Percentiles rank a stretch among this genome's conserved stretches.
phyloP scores from a whole-genome alignment of 2,888 invertebrate species.

The Ellobium chinense region DNA sequence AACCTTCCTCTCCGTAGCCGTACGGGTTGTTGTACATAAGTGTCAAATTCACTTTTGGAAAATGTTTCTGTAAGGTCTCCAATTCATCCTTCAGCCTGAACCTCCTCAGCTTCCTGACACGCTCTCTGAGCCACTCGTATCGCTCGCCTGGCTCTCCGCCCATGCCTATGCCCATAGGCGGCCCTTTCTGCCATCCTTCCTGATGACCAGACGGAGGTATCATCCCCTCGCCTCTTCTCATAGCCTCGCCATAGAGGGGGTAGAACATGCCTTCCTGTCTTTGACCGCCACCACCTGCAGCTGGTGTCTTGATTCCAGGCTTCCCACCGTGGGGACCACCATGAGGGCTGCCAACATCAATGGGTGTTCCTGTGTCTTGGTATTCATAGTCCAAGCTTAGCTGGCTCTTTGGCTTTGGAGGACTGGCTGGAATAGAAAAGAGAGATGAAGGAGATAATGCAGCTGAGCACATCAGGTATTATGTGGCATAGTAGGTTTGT shows the following conservation, averaged over 20 bases:
- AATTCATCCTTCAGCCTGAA: conserved; percentile 9
- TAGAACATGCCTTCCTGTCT: conserved; percentile 1
- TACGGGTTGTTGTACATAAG: conserved; percentile 1
- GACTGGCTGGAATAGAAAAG: not conserved
- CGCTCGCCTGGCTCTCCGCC: not conserved
- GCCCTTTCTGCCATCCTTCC: not conserved
- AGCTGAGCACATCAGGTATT: too few relatives aligned
- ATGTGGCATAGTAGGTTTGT: too few relatives aligned
- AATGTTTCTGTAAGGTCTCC: conserved; percentile 35
- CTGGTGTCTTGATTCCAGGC: not conserved
- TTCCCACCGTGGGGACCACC: not conserved
- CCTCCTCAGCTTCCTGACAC: not conserved
- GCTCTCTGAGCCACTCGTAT: conserved; percentile 24
- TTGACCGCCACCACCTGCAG: not conserved
- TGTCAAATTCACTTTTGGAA: conserved; percentile 47
- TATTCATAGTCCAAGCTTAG: conserved; percentile 22
- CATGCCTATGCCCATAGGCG: not conserved
- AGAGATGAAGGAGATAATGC: too few relatives aligned
- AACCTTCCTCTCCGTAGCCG: not conserved
- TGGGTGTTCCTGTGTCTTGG: not conserved
- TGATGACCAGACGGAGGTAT: not conserved
- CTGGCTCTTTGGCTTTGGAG: not conserved
- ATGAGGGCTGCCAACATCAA: not conserved
- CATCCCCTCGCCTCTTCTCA: not conserved
- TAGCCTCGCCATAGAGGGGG: not conserved